phyloP scores from a whole-genome alignment of 2,113 vertebrate species.

The Marmota monax region DNA sequence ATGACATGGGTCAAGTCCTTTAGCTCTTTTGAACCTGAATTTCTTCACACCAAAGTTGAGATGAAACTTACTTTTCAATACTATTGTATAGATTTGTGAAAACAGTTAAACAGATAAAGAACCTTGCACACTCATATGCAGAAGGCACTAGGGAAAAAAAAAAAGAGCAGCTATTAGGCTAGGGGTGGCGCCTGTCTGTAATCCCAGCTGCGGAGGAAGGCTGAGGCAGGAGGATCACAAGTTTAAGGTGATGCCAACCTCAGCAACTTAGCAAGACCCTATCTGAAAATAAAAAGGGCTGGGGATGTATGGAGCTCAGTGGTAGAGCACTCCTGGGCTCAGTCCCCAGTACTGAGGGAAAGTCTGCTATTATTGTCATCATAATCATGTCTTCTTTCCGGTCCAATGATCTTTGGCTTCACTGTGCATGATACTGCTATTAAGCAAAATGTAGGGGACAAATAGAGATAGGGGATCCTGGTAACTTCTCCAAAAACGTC shows the following conservation, averaged over 20 bases:
- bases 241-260: background rate
- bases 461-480: background rate
- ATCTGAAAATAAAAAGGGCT: background rate
- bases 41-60: background rate
- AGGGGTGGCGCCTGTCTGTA: background rate
- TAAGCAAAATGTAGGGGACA: background rate
- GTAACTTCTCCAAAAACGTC: conserved; percentile 44
- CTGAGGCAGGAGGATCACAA: background rate
- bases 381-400: background rate
- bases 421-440: background rate
- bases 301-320: background rate
- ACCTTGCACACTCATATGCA: no score
- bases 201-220: background rate
- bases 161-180: background rate
- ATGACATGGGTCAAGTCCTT: background rate
- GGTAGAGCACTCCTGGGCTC: background rate
- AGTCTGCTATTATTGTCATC: background rate
- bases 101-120: background rate
- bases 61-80: background rate
- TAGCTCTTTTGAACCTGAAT: background rate
- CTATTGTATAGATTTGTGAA: background rate
- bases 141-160: background rate
- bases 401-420: background rate
- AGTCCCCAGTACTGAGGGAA: background rate
- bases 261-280: background rate